phyloP scores from a whole-genome alignment of 1,140 invertebrate species.

The Leptinotarsa undecemlineata region DNA sequence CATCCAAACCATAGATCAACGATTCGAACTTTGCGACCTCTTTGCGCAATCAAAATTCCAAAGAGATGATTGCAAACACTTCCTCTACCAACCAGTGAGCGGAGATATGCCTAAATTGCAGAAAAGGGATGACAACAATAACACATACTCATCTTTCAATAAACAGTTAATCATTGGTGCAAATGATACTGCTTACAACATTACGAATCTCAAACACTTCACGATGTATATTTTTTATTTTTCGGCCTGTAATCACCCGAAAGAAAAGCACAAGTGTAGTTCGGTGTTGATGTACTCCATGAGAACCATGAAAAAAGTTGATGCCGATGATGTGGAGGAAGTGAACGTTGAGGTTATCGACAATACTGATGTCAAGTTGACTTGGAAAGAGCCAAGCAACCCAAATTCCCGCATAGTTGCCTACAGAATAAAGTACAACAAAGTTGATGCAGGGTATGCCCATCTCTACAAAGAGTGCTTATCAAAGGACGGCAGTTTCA shows the following conservation, averaged over 20 bases:
- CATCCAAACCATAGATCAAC: conserved; percentile 22
- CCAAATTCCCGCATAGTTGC: conserved; percentile 68
- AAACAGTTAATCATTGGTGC: not conserved
- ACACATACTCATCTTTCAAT: not conserved
- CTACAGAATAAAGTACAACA: conserved; percentile 63
- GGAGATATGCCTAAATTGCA: not conserved
- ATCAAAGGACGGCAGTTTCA: conserved; percentile 12
- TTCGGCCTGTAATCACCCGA: conserved; percentile 57
- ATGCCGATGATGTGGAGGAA: conserved; percentile 53
- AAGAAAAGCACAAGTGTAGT: conserved; percentile 45
- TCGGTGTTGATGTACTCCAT: conserved; percentile 44
- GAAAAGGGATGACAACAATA: conserved; percentile 15
- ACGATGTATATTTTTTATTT: conserved; percentile 59
- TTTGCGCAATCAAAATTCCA: conserved; percentile 29
- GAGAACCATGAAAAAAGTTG: conserved; percentile 50
- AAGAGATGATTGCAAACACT: conserved; percentile 35
- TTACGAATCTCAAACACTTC: conserved; percentile 57
- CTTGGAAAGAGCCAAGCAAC: conserved; percentile 63
- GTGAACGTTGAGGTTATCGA: conserved; percentile 48
- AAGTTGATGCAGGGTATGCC: conserved; percentile 39
- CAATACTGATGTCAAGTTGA: conserved; percentile 54
- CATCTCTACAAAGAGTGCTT: conserved; percentile 31
- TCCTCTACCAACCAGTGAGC: conserved; percentile 26
- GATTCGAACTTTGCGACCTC: conserved; percentile 31
- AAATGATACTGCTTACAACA: not conserved